Evolutionary conservation across 2,888 invertebrate species (phyloP), one percentile per base, ranked within the genome.

Genomic region (Polyommatus iphigenia): DNA sequence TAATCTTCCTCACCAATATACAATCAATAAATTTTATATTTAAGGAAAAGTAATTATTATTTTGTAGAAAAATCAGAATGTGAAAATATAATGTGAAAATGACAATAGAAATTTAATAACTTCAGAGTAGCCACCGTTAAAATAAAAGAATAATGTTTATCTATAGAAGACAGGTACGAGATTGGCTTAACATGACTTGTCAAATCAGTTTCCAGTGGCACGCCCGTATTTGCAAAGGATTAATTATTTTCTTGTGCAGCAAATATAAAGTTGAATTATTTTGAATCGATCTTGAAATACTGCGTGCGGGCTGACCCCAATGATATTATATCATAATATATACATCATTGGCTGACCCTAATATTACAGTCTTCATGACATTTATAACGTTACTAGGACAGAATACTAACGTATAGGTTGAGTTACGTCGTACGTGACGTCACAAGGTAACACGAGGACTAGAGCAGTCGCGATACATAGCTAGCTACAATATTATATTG

Each of bases 401-500:
- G 54, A 50, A 15, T 50, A 54, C 54, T 1, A 54, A 18, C 54
- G 18, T 6, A 29, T 15, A 41, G 29, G 67, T 15, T 10, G 8
- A 20, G 67, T 10, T 32, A 67, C 67, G 67, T 32, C 67, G 32
- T 29, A 5, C 15, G 5, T 67, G n/a, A 62, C 62, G 62, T 62
- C 24, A 67, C 32, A 24, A 29, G 32, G 5, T 32, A 67, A 67
- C 67, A 67, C 32, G 20, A 6, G 67, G 67, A 32, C 67, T 29
- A 5, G 67, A 29, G 5, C 18, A 67, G 29, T 67, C 29, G 32
- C 20, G 15, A 67, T 32, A 62, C 24, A 67, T 67, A 67, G 67
- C 75, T 54, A 75, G 24, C 50, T 75, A 75, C 24, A 50, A 50
- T 50, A 54, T 29, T 54, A 75, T 54, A 54, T 75, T 75, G 75